Evolutionary conservation across 1,140 invertebrate species (phyloP), one percentile per base, ranked within the genome.

Genomic region (Drosophila funebris): DNA sequence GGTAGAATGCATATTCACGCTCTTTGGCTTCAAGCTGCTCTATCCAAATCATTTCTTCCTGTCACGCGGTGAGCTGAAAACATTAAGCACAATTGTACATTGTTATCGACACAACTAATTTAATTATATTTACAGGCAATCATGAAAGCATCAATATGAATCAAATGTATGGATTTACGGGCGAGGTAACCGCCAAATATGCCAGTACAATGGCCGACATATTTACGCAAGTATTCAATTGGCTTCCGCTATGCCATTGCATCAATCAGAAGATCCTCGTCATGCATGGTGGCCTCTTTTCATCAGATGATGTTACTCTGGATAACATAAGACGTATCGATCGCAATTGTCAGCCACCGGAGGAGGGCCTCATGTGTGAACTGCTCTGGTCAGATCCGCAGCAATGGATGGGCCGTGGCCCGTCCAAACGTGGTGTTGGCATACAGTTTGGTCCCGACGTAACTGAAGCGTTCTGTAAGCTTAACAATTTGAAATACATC

Each of bases 101-200:
- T 41, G n/a, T 20, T 24, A 0, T 29, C 13, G n/a, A 29, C 1
- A 3, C 1, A 31, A 31, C 27, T 41, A 7, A 79, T 39, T 50
- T 2, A 3, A 31, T 11, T 36, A 14, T 44, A 50, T 5, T 93
- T 93, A 9, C 90, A 98, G 97, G 98, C 29, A 99, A 99, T 92
- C 99, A 99, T 92, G 99, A 99, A 91, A 99, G 97, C 83, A 94
- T 96, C 16, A 98, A 96, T 11, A 99, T 99, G 98, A 99, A 99
- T 93, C 97, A 99, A 93, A 99, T 99, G 96, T 99, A 99, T 92
- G 98, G 98, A 14, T 99, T 99, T 93, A 96, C 98, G 81, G 98
- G 98, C 2, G 98, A 99, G 94, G 98, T 99, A 0, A 98, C 97
- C 87, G 95, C 96, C 4, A 99, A 99, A 92, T 99, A 97, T 92